Evolutionary conservation across 2,113 vertebrate species (phyloP), one percentile per base, ranked within the genome.

Genomic region (Nibea albiflora): DNA sequence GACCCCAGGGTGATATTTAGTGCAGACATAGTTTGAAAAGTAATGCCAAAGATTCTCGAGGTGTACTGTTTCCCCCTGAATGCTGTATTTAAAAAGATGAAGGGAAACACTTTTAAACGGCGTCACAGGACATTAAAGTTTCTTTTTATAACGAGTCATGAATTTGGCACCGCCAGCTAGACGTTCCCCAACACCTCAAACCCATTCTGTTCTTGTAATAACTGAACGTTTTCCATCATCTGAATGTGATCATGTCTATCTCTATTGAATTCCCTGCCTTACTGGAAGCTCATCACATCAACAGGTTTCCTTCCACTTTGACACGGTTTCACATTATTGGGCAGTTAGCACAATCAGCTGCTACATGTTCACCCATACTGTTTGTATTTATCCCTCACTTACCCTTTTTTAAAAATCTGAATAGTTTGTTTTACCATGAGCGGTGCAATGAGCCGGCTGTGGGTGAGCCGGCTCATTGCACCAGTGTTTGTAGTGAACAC

Each of bases 41-140:
- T 71, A 60, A 64, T 84, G 76, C 81, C 88, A 89, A 89, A 89
- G 84, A 84, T 79, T 82, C 84, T 84, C 5, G 31, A 76, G 67
- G 26, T 52, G 20, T 52, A 8, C 16, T 22, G 26, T 39, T 66
- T 73, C 26, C 42, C 46, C 66, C 31, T 49, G 24, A 63, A 67
- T 72, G 19, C n/a, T 64, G n/a, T 58, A 53, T 76, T 83, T 69
- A 39, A 22, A 78, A 58, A 31, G 17, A 60, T 39, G 6, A 22
- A 2, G 1, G 57, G 47, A 49, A 70, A 52, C n/a, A 31, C 6
- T 28, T 56, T 56, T 47, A 10, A 54, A 83, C 11, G 10, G 1
- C 5, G 50, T 72, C 6, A 54, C 15, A 9, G 9, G 26, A 65
- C 15, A n/a, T 54, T 10, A 1, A 47, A 35, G 35, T 28, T 5